Conservation (phyloP, 1,140 invertebrate genomes). For the Drosophila prosaltans region DNA sequence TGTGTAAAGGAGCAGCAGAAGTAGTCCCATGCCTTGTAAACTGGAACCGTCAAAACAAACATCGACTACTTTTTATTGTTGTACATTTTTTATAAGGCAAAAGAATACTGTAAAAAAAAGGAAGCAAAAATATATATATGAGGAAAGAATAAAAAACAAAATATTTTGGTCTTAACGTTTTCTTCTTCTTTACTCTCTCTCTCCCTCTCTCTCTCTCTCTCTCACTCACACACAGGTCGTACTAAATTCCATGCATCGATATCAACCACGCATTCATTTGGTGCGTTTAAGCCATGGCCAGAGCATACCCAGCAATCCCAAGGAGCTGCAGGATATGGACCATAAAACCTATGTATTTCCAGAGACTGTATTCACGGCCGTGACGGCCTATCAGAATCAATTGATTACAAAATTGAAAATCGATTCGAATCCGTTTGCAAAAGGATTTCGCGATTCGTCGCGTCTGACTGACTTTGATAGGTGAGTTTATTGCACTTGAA, state of each 20-base stretch:
- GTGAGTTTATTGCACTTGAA: constrained; percentile 42
- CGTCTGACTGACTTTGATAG: constrained; percentile 96
- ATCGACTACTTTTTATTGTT: constrained; percentile 77
- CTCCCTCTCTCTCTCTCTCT: constrained; percentile 42
- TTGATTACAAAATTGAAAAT: constrained; percentile 98
- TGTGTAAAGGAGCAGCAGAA: constrained; percentile 3
- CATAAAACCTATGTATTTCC: constrained; percentile 97
- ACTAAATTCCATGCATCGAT: constrained; percentile 99
- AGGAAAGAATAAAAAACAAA: constrained; percentile 31
- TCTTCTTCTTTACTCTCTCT: constrained; percentile 35
- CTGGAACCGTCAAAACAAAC: constrained; percentile 73
- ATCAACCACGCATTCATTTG: constrained; percentile 97
- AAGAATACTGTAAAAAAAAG: constrained; percentile 4
- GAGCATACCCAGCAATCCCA: constrained; percentile 90
- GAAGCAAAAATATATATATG: background rate
- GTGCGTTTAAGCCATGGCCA: constrained; percentile 88
- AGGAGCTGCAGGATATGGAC: constrained; percentile 92
- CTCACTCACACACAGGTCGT: constrained; percentile 91
- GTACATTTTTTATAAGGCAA: constrained; percentile 72
- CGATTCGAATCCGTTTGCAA: constrained; percentile 98
- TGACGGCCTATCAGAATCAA: constrained; percentile 99
- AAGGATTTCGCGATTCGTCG: constrained; percentile 97
- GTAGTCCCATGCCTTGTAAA: background rate
- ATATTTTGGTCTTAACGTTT: constrained; percentile 21
- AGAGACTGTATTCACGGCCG: constrained; percentile 98